A percentile compares a stretch with the other conserved stretches of the same genome.
phyloP scores from a whole-genome alignment of 2,113 vertebrate genomes.

The pig (Sus scrofa) region DNA sequence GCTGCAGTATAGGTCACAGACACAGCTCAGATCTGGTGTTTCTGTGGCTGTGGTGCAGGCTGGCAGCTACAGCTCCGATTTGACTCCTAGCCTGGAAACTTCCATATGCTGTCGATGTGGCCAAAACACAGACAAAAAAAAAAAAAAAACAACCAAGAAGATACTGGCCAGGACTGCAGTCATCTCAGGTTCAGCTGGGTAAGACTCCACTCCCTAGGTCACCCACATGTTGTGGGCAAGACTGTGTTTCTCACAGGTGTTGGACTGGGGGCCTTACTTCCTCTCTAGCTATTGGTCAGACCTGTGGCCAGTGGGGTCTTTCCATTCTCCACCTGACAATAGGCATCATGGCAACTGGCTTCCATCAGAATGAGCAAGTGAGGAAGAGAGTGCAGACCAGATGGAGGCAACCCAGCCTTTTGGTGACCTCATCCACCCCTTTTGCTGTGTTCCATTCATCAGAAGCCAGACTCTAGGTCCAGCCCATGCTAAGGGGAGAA shows the following conservation, averaged over 20 bases:
- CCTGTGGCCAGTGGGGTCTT: background rate
- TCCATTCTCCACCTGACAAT: background rate
- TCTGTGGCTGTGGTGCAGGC: too few relatives aligned
- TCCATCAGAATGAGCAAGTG: background rate
- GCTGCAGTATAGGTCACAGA: too few relatives aligned
- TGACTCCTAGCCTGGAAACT: too few relatives aligned
- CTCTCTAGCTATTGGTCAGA: background rate
- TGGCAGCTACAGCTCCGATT: too few relatives aligned
- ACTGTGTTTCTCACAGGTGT: background rate
- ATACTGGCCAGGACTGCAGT: too few relatives aligned
- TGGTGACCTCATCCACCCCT: background rate
- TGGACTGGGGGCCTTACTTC: background rate
- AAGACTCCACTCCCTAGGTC: background rate
- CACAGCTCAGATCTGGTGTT: too few relatives aligned
- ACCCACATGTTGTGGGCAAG: background rate
- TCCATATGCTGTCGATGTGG: too few relatives aligned
- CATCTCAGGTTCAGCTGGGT: background rate
- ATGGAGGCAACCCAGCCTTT: background rate
- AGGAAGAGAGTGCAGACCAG: background rate
- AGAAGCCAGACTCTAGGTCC: background rate
- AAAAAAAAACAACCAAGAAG: too few relatives aligned
- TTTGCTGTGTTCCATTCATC: background rate
- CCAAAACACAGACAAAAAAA: too few relatives aligned
- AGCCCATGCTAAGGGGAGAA: background rate
- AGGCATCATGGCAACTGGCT: background rate